Percentiles rank a stretch among this genome's conserved stretches.
phyloP scores from a whole-genome alignment of 37 sponge, comb jelly and placozoan species.

The Ephydatia muelleri region DNA sequence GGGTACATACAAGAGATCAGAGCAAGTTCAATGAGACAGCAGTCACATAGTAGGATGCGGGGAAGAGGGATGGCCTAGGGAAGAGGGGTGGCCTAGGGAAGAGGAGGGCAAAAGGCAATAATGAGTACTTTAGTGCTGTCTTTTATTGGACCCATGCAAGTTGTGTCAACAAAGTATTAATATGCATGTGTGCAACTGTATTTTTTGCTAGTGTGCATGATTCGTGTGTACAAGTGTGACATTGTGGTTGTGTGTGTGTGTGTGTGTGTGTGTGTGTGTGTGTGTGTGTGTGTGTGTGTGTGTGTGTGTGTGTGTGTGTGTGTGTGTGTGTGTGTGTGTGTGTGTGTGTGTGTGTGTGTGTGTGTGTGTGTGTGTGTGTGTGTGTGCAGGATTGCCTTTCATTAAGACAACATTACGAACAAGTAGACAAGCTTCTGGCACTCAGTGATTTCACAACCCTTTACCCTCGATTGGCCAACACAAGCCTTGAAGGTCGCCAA shows the following conservation, averaged over 20 bases:
- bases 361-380: neutral
- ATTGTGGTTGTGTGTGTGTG: neutral
- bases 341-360: neutral
- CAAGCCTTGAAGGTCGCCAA: neutral
- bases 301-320: neutral
- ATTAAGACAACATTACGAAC: neutral
- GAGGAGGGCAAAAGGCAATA: too few relatives aligned
- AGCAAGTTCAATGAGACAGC: too few relatives aligned
- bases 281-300: too few relatives aligned
- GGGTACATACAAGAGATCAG: too few relatives aligned
- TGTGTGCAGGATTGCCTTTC: neutral
- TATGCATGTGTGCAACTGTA: too few relatives aligned
- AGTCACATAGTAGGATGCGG: too few relatives aligned
- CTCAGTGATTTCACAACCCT: neutral
- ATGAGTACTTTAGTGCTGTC: too few relatives aligned
- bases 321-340: neutral
- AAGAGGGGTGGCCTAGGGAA: too few relatives aligned
- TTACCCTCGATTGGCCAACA: neutral
- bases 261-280: neutral
- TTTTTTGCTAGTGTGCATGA: too few relatives aligned
- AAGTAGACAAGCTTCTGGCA: neutral
- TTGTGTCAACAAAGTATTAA: too few relatives aligned
- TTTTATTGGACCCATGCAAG: neutral
- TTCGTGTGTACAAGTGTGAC: too few relatives aligned
- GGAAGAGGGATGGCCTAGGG: too few relatives aligned